Evolutionary conservation across 2,888 invertebrate genomes (phyloP), one percentile per base, ranked within the genome.

Genomic region (Nomada ferruginata): DNA sequence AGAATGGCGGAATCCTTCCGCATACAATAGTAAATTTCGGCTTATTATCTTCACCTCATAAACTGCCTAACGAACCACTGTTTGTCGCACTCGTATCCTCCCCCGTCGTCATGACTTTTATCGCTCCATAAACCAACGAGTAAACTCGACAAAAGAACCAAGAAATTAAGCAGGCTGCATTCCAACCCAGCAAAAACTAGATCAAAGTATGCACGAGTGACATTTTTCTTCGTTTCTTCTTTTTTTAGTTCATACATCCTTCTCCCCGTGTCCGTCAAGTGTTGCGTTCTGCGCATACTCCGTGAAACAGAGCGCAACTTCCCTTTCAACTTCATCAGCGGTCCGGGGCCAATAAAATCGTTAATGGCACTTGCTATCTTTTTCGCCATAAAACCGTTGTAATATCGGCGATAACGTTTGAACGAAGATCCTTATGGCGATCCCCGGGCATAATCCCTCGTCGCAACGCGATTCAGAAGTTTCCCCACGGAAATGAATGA

Each of bases 401-500:
- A 66, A 57, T 61, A 71, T 53, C 57, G 42, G 29, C 72, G 80
- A 80, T 63, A 80, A 52, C 52, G 80, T 73, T 72, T 59, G 55
- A 20, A 36, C 52, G 26, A 10, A 23, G 36, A 42, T 72, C 50
- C 52, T 47, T 57, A 10, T 2, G 23, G 20, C 20, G 50, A 63
- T 50, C 23, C 26, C 11, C 50, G 5, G 10, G 60, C 26, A 29
- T 52, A 60, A 71, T 79, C 42, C 36, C 26, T 26, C 7, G 29
- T 11, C 11, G 61, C 57, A 55, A 50, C 11, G 63, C 72, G 23
- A 44, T 13, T 15, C 65, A 59, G 29, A 36, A 81, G 50, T 71
- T 60, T 75, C 76, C 66, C 66, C 68, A 68, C 71, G 72, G 82
- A 72, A 82, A 82, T 26, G 75, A 73, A 57, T 57, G 72, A 70